Percentiles rank a stretch among this genome's conserved stretches.
These are phyloP conservation scores for Synanthedon vespiformis DNA, from an alignment of 2,888 invertebrate species.

Conservation along the genomic window DNA sequence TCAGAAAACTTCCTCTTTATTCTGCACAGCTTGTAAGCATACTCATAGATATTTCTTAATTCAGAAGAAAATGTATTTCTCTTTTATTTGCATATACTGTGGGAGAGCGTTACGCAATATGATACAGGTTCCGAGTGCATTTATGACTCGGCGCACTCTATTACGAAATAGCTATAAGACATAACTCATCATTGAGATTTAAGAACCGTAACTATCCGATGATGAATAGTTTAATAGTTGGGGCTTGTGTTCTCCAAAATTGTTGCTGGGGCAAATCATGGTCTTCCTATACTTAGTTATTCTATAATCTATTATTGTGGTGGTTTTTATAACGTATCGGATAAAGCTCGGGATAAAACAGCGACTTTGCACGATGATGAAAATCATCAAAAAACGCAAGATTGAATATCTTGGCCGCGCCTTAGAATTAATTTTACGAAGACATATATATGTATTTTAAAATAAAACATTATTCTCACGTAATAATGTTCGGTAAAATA, in stretches of 20 bases:
- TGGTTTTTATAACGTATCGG: slow-evolving; percentile 38
- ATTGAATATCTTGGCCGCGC: too few species aligned
- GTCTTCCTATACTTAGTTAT: too few species aligned
- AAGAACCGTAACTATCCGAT: too few species aligned
- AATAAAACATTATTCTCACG: slow-evolving; percentile 12
- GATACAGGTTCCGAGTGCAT: slow-evolving; percentile 18
- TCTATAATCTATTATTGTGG: slow-evolving; percentile 8
- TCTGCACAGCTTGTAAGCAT: too few species aligned
- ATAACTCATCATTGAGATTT: too few species aligned
- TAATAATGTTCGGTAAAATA: neutral
- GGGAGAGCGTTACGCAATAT: slow-evolving; percentile 16
- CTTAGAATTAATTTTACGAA: slow-evolving; percentile 35
- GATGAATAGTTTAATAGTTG: too few species aligned
- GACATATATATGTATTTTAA: slow-evolving; percentile 42
- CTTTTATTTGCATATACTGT: slow-evolving; percentile 1
- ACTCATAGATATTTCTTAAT: too few species aligned
- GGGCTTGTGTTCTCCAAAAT: too few species aligned
- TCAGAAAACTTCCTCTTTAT: too few species aligned
- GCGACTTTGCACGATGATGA: neutral
- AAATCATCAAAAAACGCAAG: too few species aligned
- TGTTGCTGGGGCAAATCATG: too few species aligned
- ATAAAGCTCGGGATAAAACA: slow-evolving; percentile 19
- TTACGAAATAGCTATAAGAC: neutral
- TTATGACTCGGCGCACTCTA: slow-evolving; percentile 17
- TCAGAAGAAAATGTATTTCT: too few species aligned